Conservation (phyloP, 2,888 invertebrate genomes). For the Cylindroiulus punctatus region DNA sequence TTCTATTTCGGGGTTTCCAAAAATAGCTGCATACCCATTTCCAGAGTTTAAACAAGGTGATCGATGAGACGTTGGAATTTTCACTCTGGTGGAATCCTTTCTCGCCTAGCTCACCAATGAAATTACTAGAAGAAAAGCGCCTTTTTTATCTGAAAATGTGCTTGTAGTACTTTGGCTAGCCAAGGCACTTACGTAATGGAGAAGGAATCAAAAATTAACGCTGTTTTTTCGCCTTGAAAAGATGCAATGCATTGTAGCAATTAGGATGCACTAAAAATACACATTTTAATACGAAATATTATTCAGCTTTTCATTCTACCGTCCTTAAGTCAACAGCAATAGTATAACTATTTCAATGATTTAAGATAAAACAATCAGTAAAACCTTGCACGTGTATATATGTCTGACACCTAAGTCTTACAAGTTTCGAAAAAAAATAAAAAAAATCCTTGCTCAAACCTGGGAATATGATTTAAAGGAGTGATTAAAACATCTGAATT, state of each 20-base stretch:
- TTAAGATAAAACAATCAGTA: no score
- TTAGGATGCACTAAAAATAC: neutral
- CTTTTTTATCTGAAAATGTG: constrained; percentile 2
- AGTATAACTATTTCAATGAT: no score
- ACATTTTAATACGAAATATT: neutral
- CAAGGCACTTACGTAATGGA: neutral
- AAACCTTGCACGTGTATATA: no score
- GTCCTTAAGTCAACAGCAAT: no score
- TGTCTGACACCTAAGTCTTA: no score
- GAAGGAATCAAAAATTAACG: constrained; percentile 17
- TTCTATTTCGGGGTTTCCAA: constrained; percentile 14
- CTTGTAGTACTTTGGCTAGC: neutral
- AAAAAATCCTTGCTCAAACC: no score
- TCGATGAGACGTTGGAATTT: constrained; percentile 21
- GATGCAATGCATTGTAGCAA: neutral
- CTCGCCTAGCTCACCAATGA: neutral
- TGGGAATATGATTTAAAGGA: no score
- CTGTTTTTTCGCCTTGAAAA: neutral
- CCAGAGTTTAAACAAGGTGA: constrained; percentile 13
- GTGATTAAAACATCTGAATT: no score
- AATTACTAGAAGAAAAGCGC: constrained; percentile 35
- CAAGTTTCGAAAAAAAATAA: no score
- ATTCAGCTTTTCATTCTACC: no score
- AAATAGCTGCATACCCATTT: neutral
- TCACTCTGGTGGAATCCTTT: constrained; percentile 18